Evolutionary conservation across 2,113 vertebrate genomes (phyloP).

Genomic region (Alectura lathami): DNA sequence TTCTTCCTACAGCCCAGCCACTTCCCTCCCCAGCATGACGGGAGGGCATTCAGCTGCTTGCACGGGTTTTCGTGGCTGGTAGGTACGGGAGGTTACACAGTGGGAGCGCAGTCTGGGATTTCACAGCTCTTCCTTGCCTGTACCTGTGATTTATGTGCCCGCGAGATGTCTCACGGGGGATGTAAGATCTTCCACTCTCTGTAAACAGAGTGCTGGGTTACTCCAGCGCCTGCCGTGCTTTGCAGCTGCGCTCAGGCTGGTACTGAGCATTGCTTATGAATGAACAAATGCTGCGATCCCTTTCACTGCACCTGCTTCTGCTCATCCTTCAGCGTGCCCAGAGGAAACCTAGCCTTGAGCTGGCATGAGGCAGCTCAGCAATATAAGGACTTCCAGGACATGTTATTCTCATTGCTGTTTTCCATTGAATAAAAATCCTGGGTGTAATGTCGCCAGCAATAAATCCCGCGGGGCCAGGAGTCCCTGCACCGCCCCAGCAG

Average conservation of each 20-base stretch:
- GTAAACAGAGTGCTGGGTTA: slow-evolving; percentile 36
- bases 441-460: neutral
- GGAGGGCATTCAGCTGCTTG: rapidly evolving
- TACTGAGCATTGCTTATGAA: slow-evolving; percentile 34
- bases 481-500: neutral
- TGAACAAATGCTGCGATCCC: neutral
- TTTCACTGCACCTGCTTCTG: neutral
- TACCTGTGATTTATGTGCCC: neutral
- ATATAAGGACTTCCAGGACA: slow-evolving; percentile 19
- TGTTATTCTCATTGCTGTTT: slow-evolving; percentile 9
- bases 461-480: neutral
- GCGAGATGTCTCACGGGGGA: neutral
- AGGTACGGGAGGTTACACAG: rapidly evolving
- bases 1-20: neutral
- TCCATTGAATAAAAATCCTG: neutral
- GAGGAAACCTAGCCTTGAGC: neutral
- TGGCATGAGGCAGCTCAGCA: neutral
- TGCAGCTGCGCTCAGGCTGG: neutral
- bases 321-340: neutral
- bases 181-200: neutral
- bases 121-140: neutral
- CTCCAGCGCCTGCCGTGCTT: neutral
- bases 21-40: neutral
- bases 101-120: neutral
- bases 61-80: neutral